These are phyloP conservation scores for Meriones psammophilus DNA, from an alignment of 2,797 vertebrate species.

Conservation along the genomic window DNA sequence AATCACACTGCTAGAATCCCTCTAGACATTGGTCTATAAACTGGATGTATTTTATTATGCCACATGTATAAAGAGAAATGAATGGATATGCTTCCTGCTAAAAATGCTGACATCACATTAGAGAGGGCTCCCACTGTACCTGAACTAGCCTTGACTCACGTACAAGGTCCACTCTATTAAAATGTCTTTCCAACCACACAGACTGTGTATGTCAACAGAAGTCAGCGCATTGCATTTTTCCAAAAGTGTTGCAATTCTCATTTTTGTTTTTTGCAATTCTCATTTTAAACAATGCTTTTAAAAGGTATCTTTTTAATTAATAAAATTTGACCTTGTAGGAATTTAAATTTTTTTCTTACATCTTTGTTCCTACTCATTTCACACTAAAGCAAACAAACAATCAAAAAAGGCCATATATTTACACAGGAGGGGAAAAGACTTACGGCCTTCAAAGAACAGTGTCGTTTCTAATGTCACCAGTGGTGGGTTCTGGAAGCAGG, in stretches of 20 bases:
- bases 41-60: neutral
- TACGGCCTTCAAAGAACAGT: neutral
- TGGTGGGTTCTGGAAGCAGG: neutral
- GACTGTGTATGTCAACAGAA: neutral
- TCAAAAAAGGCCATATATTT: neutral
- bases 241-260: neutral
- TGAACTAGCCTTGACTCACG: neutral
- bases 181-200: neutral
- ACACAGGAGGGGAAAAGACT: neutral
- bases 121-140: neutral
- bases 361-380: slow-evolving; percentile 15
- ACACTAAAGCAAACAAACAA: neutral
- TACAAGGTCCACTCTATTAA: neutral
- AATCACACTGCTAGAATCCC: neutral
- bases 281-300: slow-evolving; percentile 28
- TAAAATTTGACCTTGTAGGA: neutral
- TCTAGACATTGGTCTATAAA: neutral
- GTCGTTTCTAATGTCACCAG: neutral
- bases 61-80: neutral
- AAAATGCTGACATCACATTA: neutral
- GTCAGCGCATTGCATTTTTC: neutral
- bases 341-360: neutral
- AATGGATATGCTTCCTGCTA: neutral
- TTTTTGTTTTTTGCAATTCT: neutral
- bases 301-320: slow-evolving; percentile 49